Conservation (phyloP, 2,113 vertebrate genomes). For the Mobula birostris region DNA sequence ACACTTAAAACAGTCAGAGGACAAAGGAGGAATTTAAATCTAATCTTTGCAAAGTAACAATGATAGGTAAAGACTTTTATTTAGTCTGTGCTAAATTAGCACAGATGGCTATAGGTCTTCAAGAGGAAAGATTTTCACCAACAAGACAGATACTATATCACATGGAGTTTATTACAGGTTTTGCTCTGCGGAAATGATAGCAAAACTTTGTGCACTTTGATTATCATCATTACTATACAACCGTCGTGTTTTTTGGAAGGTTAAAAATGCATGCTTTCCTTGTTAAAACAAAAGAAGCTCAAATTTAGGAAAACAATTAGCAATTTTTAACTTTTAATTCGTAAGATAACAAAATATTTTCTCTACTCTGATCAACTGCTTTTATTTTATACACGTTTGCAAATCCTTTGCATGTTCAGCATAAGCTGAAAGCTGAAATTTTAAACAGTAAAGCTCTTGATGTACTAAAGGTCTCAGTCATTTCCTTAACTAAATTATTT, state of each 20-base stretch:
- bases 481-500: constrained; percentile 36
- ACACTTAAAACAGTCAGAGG: not conserved
- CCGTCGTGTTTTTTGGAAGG: not conserved
- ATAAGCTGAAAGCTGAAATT: constrained; percentile 18
- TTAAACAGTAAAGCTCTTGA: constrained; percentile 35
- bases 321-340: not conserved
- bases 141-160: not conserved
- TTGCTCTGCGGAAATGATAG: not conserved
- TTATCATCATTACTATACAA: not conserved
- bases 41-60: constrained; percentile 10
- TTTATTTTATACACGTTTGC: not conserved
- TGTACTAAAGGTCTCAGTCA: constrained; percentile 37
- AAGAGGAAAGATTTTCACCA: not conserved
- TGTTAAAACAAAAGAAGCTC: not conserved
- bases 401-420: not conserved
- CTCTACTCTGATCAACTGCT: not conserved
- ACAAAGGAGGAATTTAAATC: constrained; percentile 29
- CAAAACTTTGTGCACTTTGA: constrained; percentile 19
- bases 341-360: not conserved
- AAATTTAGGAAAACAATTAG: not conserved
- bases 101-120: constrained; percentile 23
- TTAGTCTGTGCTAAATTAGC: constrained; percentile 26
- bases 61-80: constrained; percentile 26
- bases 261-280: constrained; percentile 12
- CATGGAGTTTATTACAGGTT: not conserved